Evolutionary conservation across 2,113 vertebrate genomes (phyloP).

Genomic region (Triplophysa siluroides): DNA sequence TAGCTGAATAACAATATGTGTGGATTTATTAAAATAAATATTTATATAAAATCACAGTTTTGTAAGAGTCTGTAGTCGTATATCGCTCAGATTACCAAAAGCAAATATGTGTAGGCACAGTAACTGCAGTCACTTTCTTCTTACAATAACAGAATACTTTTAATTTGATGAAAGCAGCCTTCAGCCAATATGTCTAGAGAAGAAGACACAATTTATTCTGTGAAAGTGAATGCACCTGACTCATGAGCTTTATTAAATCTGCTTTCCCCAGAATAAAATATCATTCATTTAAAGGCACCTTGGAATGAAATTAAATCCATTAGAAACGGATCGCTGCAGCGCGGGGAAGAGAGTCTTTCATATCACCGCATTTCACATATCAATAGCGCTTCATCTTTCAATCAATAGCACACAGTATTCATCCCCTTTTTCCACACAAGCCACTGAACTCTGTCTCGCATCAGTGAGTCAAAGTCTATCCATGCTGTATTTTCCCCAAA

Average conservation of each 20-base stretch:
- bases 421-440: neutral
- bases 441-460: neutral
- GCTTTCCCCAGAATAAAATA: slow-evolving; percentile 27
- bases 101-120: neutral
- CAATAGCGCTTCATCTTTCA: neutral
- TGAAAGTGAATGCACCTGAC: slow-evolving; percentile 17
- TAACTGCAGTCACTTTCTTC: neutral
- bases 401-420: neutral
- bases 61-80: neutral
- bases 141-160: neutral
- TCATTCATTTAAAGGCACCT: slow-evolving; percentile 35
- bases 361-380: neutral
- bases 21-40: neutral
- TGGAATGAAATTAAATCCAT: slow-evolving; percentile 43
- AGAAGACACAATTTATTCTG: neutral
- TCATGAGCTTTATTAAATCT: slow-evolving; percentile 28
- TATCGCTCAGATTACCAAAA: neutral
- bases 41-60: neutral
- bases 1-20: neutral
- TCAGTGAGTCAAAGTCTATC: neutral
- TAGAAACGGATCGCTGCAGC: slow-evolving; percentile 1
- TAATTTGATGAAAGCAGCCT: neutral
- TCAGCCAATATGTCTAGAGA: neutral
- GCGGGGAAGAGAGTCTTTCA: neutral
- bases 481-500: neutral